These are phyloP conservation scores for Festucalex cinctus DNA, from an alignment of 2,113 vertebrate species.

Conservation along the genomic window DNA sequence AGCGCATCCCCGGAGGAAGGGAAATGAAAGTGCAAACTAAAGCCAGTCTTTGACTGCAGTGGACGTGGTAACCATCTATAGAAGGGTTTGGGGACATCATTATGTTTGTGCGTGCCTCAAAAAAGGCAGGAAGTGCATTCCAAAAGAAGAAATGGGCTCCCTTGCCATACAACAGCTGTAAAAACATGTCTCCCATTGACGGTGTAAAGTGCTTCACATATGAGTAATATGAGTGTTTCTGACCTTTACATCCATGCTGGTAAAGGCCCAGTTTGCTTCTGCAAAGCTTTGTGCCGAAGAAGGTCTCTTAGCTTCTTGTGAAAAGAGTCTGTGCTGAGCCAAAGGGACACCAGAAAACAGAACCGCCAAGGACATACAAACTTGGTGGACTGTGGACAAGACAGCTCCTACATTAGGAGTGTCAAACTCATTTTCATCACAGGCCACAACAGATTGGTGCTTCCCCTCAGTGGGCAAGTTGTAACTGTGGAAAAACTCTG, in stretches of 20 bases:
- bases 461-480: too few relatives aligned
- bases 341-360: background rate
- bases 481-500: background rate
- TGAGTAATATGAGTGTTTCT: background rate
- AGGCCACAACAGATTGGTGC: too few relatives aligned
- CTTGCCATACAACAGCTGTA: background rate
- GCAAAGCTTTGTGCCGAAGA: background rate
- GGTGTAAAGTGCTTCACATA: background rate
- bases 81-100: background rate
- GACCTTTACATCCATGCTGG: background rate
- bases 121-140: background rate
- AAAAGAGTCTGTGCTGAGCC: background rate
- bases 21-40: background rate
- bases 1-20: constrained; percentile 27
- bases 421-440: too few relatives aligned
- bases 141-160: background rate
- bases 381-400: background rate
- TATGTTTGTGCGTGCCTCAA: background rate
- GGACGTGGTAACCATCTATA: background rate
- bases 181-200: background rate
- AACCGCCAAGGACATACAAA: constrained; percentile 19
- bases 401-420: too few relatives aligned
- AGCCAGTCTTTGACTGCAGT: background rate
- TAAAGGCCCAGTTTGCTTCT: background rate
- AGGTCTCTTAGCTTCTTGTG: background rate